Evolutionary conservation across 2,113 vertebrate genomes (phyloP).

Genomic region (Heterochromis multidens): DNA sequence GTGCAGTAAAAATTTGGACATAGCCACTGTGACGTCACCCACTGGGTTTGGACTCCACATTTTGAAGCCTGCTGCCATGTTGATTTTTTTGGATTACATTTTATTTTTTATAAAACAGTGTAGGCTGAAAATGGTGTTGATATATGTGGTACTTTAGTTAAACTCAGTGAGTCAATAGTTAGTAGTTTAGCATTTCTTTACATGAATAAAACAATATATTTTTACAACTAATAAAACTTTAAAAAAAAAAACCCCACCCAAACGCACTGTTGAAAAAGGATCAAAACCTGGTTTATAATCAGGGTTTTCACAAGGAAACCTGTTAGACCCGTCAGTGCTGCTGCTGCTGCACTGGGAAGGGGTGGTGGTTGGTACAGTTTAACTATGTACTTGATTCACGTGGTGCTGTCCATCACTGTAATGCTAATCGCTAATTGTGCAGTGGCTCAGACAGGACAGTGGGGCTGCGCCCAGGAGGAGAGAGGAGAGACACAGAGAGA

Average conservation of each 20-base stretch:
- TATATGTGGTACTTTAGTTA: background rate
- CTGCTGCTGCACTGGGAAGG: background rate
- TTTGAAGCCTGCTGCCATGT: no score
- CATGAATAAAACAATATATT: background rate
- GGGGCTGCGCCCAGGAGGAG: background rate
- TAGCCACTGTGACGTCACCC: no score
- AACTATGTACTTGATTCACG: background rate
- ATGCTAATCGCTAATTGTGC: background rate
- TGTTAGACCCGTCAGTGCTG: rapidly evolving
- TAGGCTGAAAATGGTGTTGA: background rate
- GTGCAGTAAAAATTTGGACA: no score
- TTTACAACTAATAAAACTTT: no score
- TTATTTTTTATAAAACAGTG: background rate
- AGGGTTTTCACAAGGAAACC: background rate
- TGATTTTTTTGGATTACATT: background rate
- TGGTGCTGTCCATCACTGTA: background rate
- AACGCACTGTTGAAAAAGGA: no score
- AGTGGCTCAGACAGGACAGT: background rate
- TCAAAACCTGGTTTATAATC: background rate
- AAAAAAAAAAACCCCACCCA: no score
- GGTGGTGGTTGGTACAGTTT: background rate
- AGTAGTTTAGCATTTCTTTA: background rate
- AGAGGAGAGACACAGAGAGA: background rate
- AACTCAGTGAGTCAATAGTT: background rate
- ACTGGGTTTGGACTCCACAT: no score